Evolutionary conservation across 2,888 invertebrate genomes (phyloP), one percentile per base, ranked within the genome.

Genomic region (Pterobdella sp.): DNA sequence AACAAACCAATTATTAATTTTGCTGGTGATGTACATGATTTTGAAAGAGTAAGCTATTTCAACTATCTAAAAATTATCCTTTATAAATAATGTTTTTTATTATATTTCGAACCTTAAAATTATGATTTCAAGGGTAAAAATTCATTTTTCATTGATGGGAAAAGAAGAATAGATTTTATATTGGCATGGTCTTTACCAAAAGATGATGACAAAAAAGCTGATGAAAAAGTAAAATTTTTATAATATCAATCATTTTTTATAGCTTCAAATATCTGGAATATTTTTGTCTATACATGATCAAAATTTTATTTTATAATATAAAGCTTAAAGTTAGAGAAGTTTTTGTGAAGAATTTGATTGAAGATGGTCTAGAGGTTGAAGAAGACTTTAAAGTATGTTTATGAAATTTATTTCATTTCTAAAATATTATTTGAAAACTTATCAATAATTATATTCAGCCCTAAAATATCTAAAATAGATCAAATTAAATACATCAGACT

Each of bases 141-240:
- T 56, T 56, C 82, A 74, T 80, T 78, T 74, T 82, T 83, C 65
- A 75, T 79, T n/a, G 82, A 82, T 78, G 80, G 81, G 78, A 10
- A 32, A 72, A 85, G 93, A 52, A 87, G 91, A 78, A 92, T 94
- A 79, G 94, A 94, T 83, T 91, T 92, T 89, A 88, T 94, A 10
- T 81, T 94, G 67, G 93, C 91, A 0, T 94, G 77, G 76, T 56
- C 69, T 2, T 31, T 34, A n/a, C 63, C 66, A 22, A 72, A 74
- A 31, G 73, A 68, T 22, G 26, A 56, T 42, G 52, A 65, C 49
- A 56, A 74, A 64, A 71, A 63, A 34, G 60, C 60, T 1, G 52
- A 60, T 14, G 14, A 14, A 22, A 71, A 71, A 29, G 71, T 56
- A 52, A 69, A n/a, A 31, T 7, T 42, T 42, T 42, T 42, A 7